Conservation (phyloP, 2,888 invertebrate species). For the Andricus curvator region DNA sequence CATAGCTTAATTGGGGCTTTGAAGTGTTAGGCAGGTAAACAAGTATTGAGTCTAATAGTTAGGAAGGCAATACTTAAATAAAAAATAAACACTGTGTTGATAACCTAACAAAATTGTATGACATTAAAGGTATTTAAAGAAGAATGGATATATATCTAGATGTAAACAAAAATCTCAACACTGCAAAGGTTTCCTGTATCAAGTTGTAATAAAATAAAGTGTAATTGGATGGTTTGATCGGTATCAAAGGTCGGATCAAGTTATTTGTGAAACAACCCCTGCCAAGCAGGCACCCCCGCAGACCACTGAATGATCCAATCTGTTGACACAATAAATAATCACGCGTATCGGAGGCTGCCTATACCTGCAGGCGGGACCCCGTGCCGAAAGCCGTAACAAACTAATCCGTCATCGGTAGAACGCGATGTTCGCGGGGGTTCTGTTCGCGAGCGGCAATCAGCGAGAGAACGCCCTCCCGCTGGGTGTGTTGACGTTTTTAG, state of each 20-base stretch:
- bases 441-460: conserved; percentile 60
- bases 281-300: conserved; percentile 51
- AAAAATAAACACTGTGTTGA: no score
- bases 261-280: conserved; percentile 52
- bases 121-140: no score
- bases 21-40: no score
- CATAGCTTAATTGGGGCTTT: background rate
- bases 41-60: no score
- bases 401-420: conserved; percentile 64
- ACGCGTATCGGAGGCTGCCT: conserved; percentile 63
- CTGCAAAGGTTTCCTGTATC: no score
- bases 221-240: conserved; percentile 43
- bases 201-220: background rate
- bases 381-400: conserved; percentile 65
- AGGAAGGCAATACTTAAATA: no score
- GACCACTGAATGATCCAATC: conserved; percentile 70
- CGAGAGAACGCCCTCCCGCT: conserved; percentile 57
- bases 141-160: no score
- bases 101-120: no score
- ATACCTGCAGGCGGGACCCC: conserved; percentile 50
- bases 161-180: no score
- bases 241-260: conserved; percentile 57
- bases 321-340: conserved; percentile 69
- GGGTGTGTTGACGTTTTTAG: conserved; percentile 64
- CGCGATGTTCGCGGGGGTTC: conserved; percentile 50